Evolutionary conservation across 2,888 invertebrate genomes (phyloP), one percentile per base, ranked within the genome.

Genomic region (Hedya salicella): DNA sequence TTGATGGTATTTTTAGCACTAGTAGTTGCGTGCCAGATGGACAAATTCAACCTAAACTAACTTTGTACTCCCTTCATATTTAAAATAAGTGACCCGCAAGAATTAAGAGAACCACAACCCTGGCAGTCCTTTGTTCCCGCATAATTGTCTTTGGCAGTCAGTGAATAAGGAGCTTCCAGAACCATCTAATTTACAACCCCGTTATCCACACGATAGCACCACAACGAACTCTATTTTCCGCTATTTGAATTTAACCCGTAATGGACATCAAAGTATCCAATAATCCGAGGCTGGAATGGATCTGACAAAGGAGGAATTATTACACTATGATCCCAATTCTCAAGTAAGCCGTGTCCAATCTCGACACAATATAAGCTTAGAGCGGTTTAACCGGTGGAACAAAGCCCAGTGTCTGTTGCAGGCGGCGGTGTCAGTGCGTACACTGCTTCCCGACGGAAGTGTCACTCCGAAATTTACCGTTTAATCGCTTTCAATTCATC

Each of bases 261-360:
- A 66, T 66, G 66, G 48, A 66, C 66, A 66, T 66, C 66, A 66
- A 66, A 66, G 66, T 66, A 66, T 66, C 61, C 61, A 49, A 66
- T 66, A 61, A 66, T 61, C 54, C 60, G 44, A 16, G 48, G 21
- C 14, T 19, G 48, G 48, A 66, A 66, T 66, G 49, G 60, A 61
- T 61, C 66, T 66, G 66, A 66, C 66, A 66, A 66, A 66, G 53
- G 63, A 36, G 53, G 66, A 39, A 66, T 66, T 66, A 66, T 54
- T 61, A 61, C 61, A 61, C 66, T 66, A 61, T 66, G 48, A 66
- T 60, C 65, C 52, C 44, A 17, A 52, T 59, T 65, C 64, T 66
- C 65, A 60, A 60, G 65, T 60, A 66, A 66, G 39, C 53, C 53
- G 39, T 42, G 50, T 52, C 52, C 39, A 46, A 66, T 61, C 48